Evolutionary conservation across 2,888 invertebrate species (phyloP).

Genomic region (Lycia hirtaria): DNA sequence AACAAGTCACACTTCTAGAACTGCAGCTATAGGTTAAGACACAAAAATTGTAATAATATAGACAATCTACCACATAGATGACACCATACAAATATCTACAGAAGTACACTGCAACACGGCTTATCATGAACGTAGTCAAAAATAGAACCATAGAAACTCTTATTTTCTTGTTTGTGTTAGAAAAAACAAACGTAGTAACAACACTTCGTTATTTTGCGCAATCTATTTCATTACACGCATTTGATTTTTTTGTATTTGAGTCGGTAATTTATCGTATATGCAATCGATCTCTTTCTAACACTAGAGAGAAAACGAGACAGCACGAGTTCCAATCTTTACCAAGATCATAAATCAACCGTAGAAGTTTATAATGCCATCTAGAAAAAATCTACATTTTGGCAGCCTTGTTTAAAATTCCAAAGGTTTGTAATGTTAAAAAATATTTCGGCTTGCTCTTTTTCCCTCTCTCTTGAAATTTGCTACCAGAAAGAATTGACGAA

Average conservation of each 20-base stretch:
- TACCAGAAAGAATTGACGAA: not conserved
- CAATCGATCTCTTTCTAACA: not conserved
- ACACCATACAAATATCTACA: slow-evolving; percentile 46
- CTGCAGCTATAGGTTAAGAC: slow-evolving; percentile 11
- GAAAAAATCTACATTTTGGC: not conserved
- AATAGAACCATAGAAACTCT: slow-evolving; percentile 6
- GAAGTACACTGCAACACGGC: slow-evolving; percentile 37
- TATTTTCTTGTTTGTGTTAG: not conserved
- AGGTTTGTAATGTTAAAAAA: not conserved
- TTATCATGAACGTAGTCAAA: not conserved
- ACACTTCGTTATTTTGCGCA: no score
- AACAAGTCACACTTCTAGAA: slow-evolving; percentile 18
- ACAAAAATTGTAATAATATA: slow-evolving; percentile 57
- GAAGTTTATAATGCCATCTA: not conserved
- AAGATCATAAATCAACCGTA: not conserved
- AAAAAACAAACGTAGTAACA: not conserved
- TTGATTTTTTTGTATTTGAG: no score
- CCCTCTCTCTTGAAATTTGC: not conserved
- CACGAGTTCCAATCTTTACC: not conserved
- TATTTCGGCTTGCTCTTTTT: not conserved
- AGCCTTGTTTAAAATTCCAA: not conserved
- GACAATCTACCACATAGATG: slow-evolving; percentile 28
- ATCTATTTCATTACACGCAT: no score
- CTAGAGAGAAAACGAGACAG: not conserved
- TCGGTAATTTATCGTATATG: no score